Evolutionary conservation across 1,140 invertebrate genomes (phyloP), one percentile per base, ranked within the genome.

Genomic region (Psix sp.): DNA sequence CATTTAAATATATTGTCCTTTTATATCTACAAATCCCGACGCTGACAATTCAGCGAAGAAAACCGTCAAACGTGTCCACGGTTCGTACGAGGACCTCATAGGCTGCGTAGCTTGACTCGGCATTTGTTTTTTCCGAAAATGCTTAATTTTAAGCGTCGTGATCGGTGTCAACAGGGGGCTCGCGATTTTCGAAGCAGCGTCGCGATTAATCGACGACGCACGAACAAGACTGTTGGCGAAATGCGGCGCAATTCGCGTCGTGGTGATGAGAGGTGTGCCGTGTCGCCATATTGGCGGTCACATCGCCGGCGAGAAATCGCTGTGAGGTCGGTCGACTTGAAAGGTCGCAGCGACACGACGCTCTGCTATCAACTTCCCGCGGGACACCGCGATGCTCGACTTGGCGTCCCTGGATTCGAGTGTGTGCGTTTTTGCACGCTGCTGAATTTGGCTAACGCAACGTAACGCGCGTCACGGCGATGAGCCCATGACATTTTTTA

Each of bases 271-370:
- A 75, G 70, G 46, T 74, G 74, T 70, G 60, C 60, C 63, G 56
- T 35, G 56, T 60, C 79, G 83, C 83, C 83, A 85, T 85, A 63
- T 84, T 84, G 75, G 57, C 71, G 49, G 49, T 52, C 49, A 62
- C 56, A 52, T 74, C 76, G 70, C 80, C 80, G 80, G 80, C 67
- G 79, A 76, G 46, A 80, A 73, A 74, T 36, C 13, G 13, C 16
- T 56, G n/a, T n/a, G 42, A 36, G 54, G 46, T 35, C 36, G 43
- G 18, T 36, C 24, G n/a, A 3, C 2, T 3, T n/a, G 26, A 29
- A n/a, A 29, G 26, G 26, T 29, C 26, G 26, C 6, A 10, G 26
- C 6, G 26, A 29, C 6, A 29, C 2, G 6, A 7, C 6, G n/a
- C 26, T 7, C 7, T 7, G n/a, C 7, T 2, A 29, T n/a, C n/a